phyloP scores from a whole-genome alignment of 2,797 vertebrate species.

The Amblyopsis hoosieri region DNA sequence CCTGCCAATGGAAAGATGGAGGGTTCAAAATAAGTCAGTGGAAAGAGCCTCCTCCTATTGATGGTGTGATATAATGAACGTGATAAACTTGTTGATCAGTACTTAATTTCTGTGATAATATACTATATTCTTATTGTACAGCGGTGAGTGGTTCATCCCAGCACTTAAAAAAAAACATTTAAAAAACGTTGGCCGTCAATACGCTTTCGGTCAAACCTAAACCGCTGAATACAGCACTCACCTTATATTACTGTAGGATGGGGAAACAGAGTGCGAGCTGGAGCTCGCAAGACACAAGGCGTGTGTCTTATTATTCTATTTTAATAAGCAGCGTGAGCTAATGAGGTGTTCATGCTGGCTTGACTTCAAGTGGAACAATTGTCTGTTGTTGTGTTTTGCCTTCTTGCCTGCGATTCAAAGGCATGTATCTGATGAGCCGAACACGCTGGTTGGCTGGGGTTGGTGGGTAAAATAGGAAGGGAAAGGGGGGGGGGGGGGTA shows the following conservation, averaged over 20 bases:
- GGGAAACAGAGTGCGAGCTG: conserved; percentile 15
- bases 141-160: too few relatives aligned
- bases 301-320: conserved; percentile 52
- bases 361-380: conserved; percentile 31
- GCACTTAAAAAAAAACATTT: too few relatives aligned
- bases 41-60: conserved; percentile 51
- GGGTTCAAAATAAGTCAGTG: conserved; percentile 62
- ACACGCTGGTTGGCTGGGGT: conserved; percentile 15
- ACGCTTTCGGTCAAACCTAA: neutral
- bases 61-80: conserved; percentile 27
- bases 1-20: conserved; percentile 65
- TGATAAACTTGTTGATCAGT: too few relatives aligned
- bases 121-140: too few relatives aligned
- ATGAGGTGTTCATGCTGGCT: conserved; percentile 53
- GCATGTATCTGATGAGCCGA: conserved; percentile 39
- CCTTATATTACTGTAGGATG: too few relatives aligned
- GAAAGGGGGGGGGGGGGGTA: conserved; percentile 33
- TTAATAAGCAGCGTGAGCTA: conserved; percentile 46
- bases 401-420: conserved; percentile 52
- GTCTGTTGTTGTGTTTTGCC: conserved; percentile 20
- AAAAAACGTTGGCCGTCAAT: too few relatives aligned
- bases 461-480: neutral
- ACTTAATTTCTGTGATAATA: too few relatives aligned
- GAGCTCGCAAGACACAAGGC: conserved; percentile 44
- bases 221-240: too few relatives aligned